phyloP scores from a whole-genome alignment of 1,140 invertebrate species.

The Panagrolaimus sp. region DNA sequence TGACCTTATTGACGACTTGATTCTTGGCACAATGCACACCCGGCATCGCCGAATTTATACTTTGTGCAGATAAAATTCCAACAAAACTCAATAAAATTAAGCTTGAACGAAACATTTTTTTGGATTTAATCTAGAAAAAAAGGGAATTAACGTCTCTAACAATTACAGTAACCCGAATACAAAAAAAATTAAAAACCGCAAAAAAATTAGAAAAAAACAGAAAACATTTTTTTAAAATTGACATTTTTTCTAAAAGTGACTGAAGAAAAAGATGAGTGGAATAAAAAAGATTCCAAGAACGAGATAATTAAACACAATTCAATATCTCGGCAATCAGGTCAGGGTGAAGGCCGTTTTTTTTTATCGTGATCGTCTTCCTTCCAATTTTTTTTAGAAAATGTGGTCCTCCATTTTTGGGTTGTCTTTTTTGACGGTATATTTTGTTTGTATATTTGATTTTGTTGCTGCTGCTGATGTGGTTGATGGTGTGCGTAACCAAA shows the following conservation, averaged over 20 bases:
- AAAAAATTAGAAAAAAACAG: background rate
- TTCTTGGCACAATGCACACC: slow-evolving; percentile 36
- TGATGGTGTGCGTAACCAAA: no score
- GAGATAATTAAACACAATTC: background rate
- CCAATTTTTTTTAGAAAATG: no score
- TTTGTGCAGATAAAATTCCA: background rate
- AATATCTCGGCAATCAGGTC: slow-evolving; percentile 15
- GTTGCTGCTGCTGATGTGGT: no score
- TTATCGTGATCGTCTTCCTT: no score
- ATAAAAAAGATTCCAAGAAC: background rate
- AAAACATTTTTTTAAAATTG: no score
- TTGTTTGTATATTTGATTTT: no score
- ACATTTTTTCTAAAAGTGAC: background rate
- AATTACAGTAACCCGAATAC: background rate
- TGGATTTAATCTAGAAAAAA: background rate
- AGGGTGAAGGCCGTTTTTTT: slow-evolving; percentile 14
- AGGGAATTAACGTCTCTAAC: no score
- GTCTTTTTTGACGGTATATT: no score
- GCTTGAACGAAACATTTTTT: background rate
- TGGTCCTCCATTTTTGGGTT: no score
- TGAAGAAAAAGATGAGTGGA: background rate
- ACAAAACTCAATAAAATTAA: background rate
- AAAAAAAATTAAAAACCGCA: background rate
- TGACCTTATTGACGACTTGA: slow-evolving; percentile 54
- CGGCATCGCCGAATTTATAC: slow-evolving; percentile 7